Conservation (phyloP, 2,888 invertebrate species). For the Proisotoma minuta region DNA sequence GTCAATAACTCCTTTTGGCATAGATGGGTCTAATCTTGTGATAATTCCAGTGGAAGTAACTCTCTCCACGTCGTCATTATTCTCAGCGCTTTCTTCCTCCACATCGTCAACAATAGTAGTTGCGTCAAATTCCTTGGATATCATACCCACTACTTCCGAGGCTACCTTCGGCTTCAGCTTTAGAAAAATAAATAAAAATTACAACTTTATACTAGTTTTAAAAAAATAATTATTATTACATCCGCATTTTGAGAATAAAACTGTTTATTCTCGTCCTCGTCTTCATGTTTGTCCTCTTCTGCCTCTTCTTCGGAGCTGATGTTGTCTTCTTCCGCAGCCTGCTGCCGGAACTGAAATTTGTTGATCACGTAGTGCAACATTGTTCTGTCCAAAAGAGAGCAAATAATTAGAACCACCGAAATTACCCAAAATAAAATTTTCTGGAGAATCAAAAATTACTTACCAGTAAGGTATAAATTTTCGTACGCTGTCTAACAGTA, state of each 20-base stretch:
- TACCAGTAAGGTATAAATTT: neutral
- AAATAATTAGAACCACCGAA: no score
- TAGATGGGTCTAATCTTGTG: slow-evolving; percentile 26
- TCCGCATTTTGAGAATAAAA: neutral
- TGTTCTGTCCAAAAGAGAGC: no score
- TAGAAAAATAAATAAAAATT: neutral
- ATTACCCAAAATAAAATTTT: no score
- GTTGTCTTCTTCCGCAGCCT: neutral
- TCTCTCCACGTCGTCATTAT: slow-evolving; percentile 7
- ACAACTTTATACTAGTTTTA: no score
- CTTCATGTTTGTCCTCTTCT: no score
- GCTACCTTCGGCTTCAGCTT: neutral
- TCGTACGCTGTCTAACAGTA: no score
- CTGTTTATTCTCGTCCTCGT: no score
- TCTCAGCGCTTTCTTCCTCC: neutral
- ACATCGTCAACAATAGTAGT: neutral
- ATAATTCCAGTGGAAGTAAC: slow-evolving; percentile 24
- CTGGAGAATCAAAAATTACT: neutral
- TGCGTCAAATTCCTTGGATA: neutral
- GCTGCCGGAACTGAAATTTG: neutral
- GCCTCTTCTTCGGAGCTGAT: neutral
- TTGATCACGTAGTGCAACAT: neutral
- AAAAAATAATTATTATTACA: neutral
- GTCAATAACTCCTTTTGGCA: slow-evolving; percentile 35
- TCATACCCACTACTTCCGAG: neutral